Evolutionary conservation across 1,140 invertebrate species (phyloP), one percentile per base, ranked within the genome.

Genomic region (Elymnias hypermnestra): DNA sequence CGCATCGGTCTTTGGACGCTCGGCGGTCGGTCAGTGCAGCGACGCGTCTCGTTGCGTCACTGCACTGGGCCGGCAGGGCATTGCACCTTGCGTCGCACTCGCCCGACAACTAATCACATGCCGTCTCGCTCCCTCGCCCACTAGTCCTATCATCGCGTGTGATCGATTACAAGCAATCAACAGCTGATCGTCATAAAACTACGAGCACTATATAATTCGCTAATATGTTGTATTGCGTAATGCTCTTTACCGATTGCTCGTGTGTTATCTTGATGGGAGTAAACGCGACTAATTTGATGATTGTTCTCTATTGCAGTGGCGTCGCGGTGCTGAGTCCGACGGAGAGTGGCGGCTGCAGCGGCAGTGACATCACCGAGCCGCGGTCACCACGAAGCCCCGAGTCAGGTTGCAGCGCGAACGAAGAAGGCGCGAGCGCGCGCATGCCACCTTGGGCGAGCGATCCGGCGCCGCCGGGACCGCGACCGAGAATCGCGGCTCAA

Each of bases 371-470:
- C 66, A 86, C 94, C 46, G 94, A 95, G 76, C 93, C 93, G 18
- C 92, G 92, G 18, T 94, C 93, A 23, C 93, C 94, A 50, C 93
- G 90, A 74, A 93, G 92, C 72, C 91, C 90, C 17, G 83, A 87
- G 52, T 88, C 86, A 22, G 39, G 62, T 64, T 59, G 74, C 61
- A 63, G 88, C 81, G 63, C 87, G 83, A 79, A 78, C 69, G 61
- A 88, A 70, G 66, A 89, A 40, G 63, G 88, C 83, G 86, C 85
- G 77, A 54, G 75, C 65, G 56, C 87, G 87, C 77, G 87, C 62
- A 81, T 78, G 76, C 76, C 77, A 63, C 79, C 71, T 55, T 81
- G 75, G 79, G 68, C 63, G 63, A 83, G 77, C 42, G 87, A 84
- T 37, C 81, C 83, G 63, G 86, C 83, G 62, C 86, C 87, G 70